Evolutionary conservation across 2,797 vertebrate genomes (phyloP).

Genomic region (Phoebastria nigripes): DNA sequence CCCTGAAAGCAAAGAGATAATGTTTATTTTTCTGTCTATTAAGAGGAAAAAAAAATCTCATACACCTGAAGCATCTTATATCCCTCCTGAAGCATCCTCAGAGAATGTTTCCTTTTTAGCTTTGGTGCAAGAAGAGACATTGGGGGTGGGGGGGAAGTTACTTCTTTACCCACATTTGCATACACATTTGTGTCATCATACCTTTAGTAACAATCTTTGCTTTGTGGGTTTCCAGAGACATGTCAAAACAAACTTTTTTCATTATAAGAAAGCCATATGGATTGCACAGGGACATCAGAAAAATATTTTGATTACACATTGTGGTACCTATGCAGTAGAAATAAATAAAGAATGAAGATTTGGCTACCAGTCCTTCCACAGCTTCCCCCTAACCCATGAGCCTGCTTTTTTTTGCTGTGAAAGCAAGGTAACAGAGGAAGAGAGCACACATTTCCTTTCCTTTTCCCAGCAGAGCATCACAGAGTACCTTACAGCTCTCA

Average conservation of each 20-base stretch:
- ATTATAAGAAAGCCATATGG: background rate
- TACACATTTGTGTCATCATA: background rate
- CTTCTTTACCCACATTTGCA: background rate
- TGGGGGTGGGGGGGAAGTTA: rapidly evolving
- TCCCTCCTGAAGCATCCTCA: background rate
- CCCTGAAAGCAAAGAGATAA: background rate
- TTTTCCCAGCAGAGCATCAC: background rate
- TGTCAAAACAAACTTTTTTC: background rate
- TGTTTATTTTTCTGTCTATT: background rate
- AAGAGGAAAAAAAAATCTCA: background rate
- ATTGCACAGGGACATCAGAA: background rate
- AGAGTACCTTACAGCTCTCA: background rate
- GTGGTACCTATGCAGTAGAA: rapidly evolving
- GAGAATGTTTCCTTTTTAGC: background rate
- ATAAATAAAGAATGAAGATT: background rate
- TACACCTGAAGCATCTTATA: background rate
- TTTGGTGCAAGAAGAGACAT: background rate
- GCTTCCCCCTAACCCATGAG: background rate
- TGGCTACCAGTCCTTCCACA: background rate
- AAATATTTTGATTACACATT: rapidly evolving
- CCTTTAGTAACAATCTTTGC: background rate
- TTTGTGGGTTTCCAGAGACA: background rate
- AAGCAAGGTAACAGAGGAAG: background rate
- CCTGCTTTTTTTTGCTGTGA: background rate
- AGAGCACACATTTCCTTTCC: background rate